phyloP scores from a whole-genome alignment of 2,797 vertebrate species.

The Mareca penelope region DNA sequence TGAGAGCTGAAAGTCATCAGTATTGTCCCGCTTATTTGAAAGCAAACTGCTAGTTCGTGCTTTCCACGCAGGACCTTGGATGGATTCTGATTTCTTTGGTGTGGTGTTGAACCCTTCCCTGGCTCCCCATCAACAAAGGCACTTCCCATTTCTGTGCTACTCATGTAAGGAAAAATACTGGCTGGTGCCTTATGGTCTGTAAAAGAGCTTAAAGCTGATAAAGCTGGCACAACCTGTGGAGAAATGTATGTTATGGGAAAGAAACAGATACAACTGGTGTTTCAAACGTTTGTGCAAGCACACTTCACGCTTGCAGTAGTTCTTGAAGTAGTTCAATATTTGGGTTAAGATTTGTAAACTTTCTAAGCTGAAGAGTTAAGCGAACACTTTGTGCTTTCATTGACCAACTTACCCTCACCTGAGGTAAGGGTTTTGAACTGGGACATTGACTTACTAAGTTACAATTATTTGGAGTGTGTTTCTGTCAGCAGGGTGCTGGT shows the following conservation, averaged over 20 bases:
- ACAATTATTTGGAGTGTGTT: rapidly evolving
- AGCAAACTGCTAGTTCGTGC: not conserved
- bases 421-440: not conserved
- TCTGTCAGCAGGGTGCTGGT: not conserved
- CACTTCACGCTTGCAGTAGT: not conserved
- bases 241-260: not conserved
- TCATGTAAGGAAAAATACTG: not conserved
- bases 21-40: not conserved
- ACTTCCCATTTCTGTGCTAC: not conserved
- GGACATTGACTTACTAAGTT: not conserved
- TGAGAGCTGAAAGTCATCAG: not conserved
- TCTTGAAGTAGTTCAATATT: not conserved
- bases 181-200: not conserved
- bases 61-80: not conserved
- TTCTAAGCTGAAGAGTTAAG: not conserved
- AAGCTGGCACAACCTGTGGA: not conserved
- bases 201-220: not conserved
- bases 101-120: not conserved
- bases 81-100: not conserved
- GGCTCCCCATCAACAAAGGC: not conserved
- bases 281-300: not conserved
- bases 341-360: not conserved
- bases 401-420: not conserved
- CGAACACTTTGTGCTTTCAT: not conserved
- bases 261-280: not conserved